These are phyloP conservation scores for Tortricodes alternella DNA, from an alignment of 2,888 invertebrate genomes.

Conservation along the genomic window DNA sequence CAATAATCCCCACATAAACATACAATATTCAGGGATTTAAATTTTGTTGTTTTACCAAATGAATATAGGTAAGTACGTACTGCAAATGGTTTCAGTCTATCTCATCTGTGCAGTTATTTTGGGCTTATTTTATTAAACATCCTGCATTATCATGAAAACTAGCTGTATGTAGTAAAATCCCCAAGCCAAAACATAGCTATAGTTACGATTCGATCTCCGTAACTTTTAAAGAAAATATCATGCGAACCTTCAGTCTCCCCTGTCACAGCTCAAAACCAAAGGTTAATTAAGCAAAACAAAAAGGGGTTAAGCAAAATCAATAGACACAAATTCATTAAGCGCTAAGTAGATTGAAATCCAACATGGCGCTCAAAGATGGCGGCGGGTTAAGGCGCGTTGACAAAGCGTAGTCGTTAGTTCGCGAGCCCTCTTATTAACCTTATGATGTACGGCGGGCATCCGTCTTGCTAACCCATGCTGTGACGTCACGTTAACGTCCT, in stretches of 20 bases:
- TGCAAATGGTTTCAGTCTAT: neutral
- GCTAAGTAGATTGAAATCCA: conserved; percentile 82
- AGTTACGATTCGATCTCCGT: too few relatives aligned
- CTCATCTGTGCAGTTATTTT: too few relatives aligned
- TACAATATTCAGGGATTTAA: conserved; percentile 2
- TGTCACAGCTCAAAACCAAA: conserved; percentile 69
- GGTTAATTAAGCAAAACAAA: conserved; percentile 83
- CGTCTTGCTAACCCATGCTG: conserved; percentile 59
- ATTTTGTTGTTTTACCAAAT: conserved; percentile 1
- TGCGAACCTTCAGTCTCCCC: conserved; percentile 47
- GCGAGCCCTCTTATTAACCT: conserved; percentile 83
- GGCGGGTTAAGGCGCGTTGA: conserved; percentile 78
- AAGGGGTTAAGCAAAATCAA: conserved; percentile 83
- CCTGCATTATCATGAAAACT: too few relatives aligned
- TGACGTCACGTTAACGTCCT: conserved; percentile 9
- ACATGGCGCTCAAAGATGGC: conserved; percentile 78
- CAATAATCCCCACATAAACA: conserved; percentile 16
- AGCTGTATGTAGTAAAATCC: too few relatives aligned
- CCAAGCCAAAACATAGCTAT: too few relatives aligned
- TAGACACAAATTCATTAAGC: conserved; percentile 82
- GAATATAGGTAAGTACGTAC: neutral
- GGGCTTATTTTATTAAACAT: too few relatives aligned
- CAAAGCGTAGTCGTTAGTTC: conserved; percentile 82
- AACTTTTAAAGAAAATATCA: conserved; percentile 38
- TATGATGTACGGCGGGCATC: conserved; percentile 81